Conservation (phyloP, 2,113 vertebrate species). For the Uria lomvia region DNA sequence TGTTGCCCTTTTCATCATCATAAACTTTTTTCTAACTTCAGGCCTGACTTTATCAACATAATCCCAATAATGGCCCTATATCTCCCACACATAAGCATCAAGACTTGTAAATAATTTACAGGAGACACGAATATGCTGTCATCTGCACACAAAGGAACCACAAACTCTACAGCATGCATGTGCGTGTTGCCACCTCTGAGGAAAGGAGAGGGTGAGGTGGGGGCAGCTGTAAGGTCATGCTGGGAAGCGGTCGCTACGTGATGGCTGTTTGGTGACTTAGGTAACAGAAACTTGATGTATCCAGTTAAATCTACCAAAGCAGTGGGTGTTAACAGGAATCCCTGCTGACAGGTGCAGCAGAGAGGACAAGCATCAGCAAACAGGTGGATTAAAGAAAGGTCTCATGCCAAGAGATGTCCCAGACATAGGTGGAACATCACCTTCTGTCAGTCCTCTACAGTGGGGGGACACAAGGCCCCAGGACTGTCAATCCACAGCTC, state of each 20-base stretch:
- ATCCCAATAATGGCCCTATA: background rate
- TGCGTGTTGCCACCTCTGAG: background rate
- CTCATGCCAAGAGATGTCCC: background rate
- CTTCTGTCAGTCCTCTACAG: background rate
- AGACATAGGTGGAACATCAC: background rate
- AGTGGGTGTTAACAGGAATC: background rate
- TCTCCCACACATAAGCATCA: background rate
- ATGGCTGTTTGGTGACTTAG: background rate
- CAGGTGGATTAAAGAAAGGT: background rate
- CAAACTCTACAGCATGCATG: rapidly evolving
- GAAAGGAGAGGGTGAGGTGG: background rate
- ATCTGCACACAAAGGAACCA: background rate
- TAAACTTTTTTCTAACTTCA: background rate
- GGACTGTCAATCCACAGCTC: background rate
- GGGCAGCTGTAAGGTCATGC: background rate
- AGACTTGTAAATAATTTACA: background rate
- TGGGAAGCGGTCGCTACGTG: background rate
- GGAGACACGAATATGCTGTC: rapidly evolving
- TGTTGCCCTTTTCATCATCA: background rate
- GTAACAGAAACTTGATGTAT: background rate
- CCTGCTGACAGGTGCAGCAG: background rate
- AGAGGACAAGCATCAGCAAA: background rate
- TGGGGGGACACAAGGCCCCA: background rate
- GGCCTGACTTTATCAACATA: background rate
- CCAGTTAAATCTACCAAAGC: background rate